Conservation (phyloP, 2,113 vertebrate species). For the Carettochelys insculpta region DNA sequence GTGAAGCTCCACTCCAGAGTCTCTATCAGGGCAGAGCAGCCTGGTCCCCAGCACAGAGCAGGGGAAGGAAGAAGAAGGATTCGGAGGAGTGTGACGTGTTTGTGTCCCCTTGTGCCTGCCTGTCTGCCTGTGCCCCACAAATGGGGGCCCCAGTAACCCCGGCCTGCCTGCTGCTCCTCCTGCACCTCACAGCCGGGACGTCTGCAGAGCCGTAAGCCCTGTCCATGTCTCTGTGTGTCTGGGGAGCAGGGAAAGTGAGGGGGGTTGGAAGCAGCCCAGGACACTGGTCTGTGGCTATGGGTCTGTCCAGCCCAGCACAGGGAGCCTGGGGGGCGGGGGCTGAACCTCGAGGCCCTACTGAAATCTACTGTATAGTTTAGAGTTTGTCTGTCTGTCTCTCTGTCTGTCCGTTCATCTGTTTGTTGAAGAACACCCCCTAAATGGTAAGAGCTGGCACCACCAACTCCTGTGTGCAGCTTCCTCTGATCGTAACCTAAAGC, state of each 20-base stretch:
- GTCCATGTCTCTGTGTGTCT: fast-evolving
- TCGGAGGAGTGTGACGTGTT: fast-evolving
- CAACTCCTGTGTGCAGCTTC: too few species aligned
- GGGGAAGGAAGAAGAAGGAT: background rate
- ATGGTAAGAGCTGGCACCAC: too few species aligned
- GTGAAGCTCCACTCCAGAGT: background rate
- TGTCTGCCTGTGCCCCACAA: background rate
- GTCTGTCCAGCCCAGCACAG: background rate
- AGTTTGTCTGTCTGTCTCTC: too few species aligned
- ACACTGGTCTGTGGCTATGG: too few species aligned
- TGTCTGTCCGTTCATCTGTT: too few species aligned
- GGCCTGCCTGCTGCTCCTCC: background rate
- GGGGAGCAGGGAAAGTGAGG: background rate
- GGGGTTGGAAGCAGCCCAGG: background rate
- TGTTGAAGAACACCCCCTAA: too few species aligned
- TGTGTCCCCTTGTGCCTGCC: background rate
- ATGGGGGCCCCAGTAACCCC: background rate
- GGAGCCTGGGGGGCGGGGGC: too few species aligned
- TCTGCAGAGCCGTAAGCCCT: background rate
- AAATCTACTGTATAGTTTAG: too few species aligned
- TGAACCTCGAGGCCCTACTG: background rate
- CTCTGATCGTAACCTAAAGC: too few species aligned
- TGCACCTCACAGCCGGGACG: background rate
- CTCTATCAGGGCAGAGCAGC: background rate
- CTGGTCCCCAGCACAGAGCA: background rate